These are phyloP conservation scores for Phaethon lepturus DNA, from an alignment of 2,113 vertebrate species.

Conservation along the genomic window DNA sequence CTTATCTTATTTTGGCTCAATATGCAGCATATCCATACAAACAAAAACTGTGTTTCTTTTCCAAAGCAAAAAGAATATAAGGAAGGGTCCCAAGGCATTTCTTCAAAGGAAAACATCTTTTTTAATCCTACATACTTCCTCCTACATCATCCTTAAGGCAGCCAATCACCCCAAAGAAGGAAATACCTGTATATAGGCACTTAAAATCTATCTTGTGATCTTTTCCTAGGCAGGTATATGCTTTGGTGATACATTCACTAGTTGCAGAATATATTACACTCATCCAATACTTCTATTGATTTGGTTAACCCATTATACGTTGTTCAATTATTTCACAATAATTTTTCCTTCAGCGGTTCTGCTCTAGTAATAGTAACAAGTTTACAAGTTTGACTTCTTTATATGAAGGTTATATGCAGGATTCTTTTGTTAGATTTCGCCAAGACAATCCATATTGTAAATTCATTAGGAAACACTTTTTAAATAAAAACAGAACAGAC, in stretches of 20 bases:
- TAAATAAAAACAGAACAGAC: neutral
- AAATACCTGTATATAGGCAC: neutral
- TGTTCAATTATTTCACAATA: neutral
- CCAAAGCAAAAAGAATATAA: neutral
- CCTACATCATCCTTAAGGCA: neutral
- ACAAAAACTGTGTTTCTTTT: neutral
- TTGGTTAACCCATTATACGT: neutral
- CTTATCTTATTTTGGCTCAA: slow-evolving; percentile 45
- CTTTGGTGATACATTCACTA: neutral
- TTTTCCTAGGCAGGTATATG: neutral
- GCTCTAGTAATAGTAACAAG: neutral
- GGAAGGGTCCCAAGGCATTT: neutral
- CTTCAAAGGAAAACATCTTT: neutral
- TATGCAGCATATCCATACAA: slow-evolving; percentile 40
- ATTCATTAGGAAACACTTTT: neutral
- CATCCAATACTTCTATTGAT: neutral
- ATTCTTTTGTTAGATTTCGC: neutral
- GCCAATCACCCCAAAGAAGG: neutral
- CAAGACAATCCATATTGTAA: neutral
- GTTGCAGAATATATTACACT: neutral
- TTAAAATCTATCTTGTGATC: neutral
- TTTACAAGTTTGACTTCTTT: neutral
- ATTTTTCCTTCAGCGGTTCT: neutral
- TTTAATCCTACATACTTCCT: neutral
- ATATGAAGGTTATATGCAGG: neutral